Evolutionary conservation across 2,113 vertebrate genomes (phyloP), one percentile per base, ranked within the genome.

Genomic region (Riparia riparia): DNA sequence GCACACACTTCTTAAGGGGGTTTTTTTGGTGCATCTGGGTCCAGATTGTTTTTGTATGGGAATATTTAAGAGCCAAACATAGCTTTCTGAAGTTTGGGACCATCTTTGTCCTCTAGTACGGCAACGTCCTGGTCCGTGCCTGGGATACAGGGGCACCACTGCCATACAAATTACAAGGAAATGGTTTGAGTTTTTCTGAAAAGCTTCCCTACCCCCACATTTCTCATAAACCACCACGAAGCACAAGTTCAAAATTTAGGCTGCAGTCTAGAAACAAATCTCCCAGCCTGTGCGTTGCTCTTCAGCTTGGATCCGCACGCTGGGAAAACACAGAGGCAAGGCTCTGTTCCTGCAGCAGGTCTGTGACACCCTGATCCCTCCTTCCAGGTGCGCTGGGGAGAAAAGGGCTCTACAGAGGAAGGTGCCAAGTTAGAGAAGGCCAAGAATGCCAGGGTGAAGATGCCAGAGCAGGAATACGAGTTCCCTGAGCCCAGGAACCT

Each of bases 361-460:
- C 3, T 41, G 44, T 12, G 26, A 78, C 13, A 6, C 6, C 42
- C 32, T n/a, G 24, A 3, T 22, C 10, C 58, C 5, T 68, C 66
- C 78, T 60, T 93, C 19, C 83, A 99, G 99, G 99, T 99, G 37
- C 99, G 99, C 64, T 99, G 99, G 99, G 99, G 99, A 61, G 99
- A 99, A 86, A 99, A 98, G 80, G 99, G 99, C 49, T 99, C 99
- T 49, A 99, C 99, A 0, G 99, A 99, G 94, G 99, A 99, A 97
- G 99, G 99, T 0, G 99, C 99, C 28, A 99, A 99, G 92, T 65
- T 99, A 93, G 99, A 99, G 95, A 99, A 99, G 82, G 99, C 99
- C 80, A 99, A 99, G 98, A 99, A 99, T 5, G 99, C 99, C 19
- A 98, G 98, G 50, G 99, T 99, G 47, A 99, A 99, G 97, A 99